phyloP scores from a whole-genome alignment of 2,888 invertebrate genomes.

The Schrankia costaestrigalis region DNA sequence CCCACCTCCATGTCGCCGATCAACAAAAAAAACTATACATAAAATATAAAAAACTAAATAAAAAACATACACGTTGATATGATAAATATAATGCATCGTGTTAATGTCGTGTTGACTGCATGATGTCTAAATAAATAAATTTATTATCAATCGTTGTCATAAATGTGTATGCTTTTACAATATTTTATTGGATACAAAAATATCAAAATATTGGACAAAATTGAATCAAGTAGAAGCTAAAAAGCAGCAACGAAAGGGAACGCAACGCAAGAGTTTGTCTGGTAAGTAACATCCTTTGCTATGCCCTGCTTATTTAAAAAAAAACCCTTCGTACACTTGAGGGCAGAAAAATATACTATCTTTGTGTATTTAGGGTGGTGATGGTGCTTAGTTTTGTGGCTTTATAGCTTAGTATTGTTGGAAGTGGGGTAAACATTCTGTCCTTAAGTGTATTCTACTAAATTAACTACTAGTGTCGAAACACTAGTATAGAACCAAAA shows the following conservation, averaged over 20 bases:
- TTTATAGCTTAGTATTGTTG: constrained; percentile 38
- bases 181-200: constrained; percentile 33
- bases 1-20: constrained; percentile 70
- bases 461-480: constrained; percentile 33
- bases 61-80: constrained; percentile 65
- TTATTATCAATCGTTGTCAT: constrained; percentile 63
- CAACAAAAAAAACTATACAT: constrained; percentile 52
- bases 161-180: constrained; percentile 70
- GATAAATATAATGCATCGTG: constrained; percentile 64
- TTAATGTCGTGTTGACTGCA: constrained; percentile 77
- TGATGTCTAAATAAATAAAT: constrained; percentile 70
- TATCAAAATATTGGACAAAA: constrained; percentile 43
- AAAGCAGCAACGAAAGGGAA: constrained; percentile 93
- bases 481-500: constrained; percentile 16
- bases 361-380: too few relatives aligned
- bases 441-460: constrained; percentile 52
- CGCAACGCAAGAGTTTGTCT: constrained; percentile 87
- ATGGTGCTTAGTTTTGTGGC: constrained; percentile 44
- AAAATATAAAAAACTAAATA: constrained; percentile 32
- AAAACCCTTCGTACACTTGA: constrained; percentile 55
- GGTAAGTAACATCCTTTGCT: constrained; percentile 86
- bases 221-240: constrained; percentile 89
- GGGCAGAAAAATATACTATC: constrained; percentile 44
- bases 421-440: constrained; percentile 41
- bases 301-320: constrained; percentile 55